These are phyloP conservation scores for Apolygus lucorum DNA, from an alignment of 1,140 invertebrate genomes.

Conservation along the genomic window DNA sequence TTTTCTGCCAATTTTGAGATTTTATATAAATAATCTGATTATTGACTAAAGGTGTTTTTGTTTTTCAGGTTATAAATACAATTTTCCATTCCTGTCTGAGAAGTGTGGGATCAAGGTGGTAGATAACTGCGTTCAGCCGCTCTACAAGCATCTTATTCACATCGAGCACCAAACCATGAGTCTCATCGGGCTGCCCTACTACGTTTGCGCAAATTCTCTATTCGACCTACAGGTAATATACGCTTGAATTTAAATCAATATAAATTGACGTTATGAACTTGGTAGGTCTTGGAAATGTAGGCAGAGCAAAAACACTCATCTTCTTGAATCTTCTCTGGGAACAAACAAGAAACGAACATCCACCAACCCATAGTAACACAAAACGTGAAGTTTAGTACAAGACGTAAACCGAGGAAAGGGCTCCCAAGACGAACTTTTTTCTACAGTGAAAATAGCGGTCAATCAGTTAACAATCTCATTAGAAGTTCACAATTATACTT, in stretches of 20 bases:
- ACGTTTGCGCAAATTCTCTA: constrained; percentile 74
- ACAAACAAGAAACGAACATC: no score
- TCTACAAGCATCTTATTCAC: constrained; percentile 81
- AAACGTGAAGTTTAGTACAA: no score
- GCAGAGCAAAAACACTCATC: background rate
- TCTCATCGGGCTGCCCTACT: constrained; percentile 70
- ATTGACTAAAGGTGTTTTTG: background rate
- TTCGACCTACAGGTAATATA: constrained; percentile 75
- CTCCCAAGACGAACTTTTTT: no score
- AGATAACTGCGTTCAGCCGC: constrained; percentile 67
- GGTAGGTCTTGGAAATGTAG: no score
- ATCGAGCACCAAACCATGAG: constrained; percentile 65
- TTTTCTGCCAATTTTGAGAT: background rate
- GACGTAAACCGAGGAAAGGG: no score
- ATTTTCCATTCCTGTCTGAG: constrained; percentile 68
- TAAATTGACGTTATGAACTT: no score
- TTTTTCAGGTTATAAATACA: constrained; percentile 63
- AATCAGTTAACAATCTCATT: no score
- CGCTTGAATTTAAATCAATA: no score
- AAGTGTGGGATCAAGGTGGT: constrained; percentile 60
- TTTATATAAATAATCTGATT: background rate
- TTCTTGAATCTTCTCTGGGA: background rate
- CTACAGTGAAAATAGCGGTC: no score
- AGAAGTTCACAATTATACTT: no score
- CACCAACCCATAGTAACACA: no score